Evolutionary conservation across 2,113 vertebrate species (phyloP), one percentile per base, ranked within the genome.

Genomic region (Hyaena hyaena): DNA sequence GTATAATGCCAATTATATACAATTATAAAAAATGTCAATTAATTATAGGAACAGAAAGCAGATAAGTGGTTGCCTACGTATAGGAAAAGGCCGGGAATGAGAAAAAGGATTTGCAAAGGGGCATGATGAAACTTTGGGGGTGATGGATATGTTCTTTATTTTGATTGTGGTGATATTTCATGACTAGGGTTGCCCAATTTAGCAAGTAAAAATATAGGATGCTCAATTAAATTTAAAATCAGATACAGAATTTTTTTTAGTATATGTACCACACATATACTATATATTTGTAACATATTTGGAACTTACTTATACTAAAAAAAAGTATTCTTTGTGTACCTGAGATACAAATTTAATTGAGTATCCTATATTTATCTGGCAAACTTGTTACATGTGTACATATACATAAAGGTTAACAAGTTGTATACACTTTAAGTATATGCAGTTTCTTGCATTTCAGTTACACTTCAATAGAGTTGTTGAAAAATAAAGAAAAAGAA

Each of bases 301-400:
- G n/a, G 48, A 69, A 81, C 9, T n/a, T 71, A 82, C 3, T 53
- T 76, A 15, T 26, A 43, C 31, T 77, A 69, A 58, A 96, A 96
- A 80, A 43, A 86, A 33, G 4, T 6, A 50, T 28, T 76, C n/a
- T 4, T 10, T 66, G 50, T 88, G 58, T 93, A 35, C 28, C 66
- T 81, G 79, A 81, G 84, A 94, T 73, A 68, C 48, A 55, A n/a
- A 92, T 91, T 35, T 79, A 88, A 84, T 71, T 73, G 63, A 19
- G 8, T 12, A 61, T 28, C 15, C n/a, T 89, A 7, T 80, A 63
- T 84, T 45, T 80, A 68, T 33, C 43, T n/a, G 19, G 50, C 8
- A 39, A 83, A 2, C 11, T 10, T 63, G 26, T 55, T 35, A 31
- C 12, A 1, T 48, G 28, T 88, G 33, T 53, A 31, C 43, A 19